These are phyloP conservation scores for Sitobion miscanthi DNA, from an alignment of 1,140 invertebrate species.

Conservation along the genomic window DNA sequence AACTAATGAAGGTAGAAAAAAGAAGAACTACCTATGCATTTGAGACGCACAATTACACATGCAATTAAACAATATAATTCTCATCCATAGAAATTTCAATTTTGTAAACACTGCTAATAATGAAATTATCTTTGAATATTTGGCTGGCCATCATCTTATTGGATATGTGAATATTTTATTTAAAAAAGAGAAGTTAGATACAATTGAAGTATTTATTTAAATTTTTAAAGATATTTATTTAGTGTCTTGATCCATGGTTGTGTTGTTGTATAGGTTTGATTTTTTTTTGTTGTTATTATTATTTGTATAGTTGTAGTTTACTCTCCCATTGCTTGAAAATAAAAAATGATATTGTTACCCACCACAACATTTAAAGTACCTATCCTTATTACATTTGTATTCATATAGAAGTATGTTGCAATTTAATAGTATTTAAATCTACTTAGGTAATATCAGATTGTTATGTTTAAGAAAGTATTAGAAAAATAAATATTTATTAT, in stretches of 20 bases:
- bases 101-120: neutral
- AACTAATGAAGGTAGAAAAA: neutral
- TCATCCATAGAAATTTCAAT: neutral
- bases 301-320: conserved; percentile 13
- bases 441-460: neutral
- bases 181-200: neutral
- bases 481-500: conserved; percentile 32
- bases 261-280: conserved; percentile 23
- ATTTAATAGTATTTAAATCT: conserved; percentile 2
- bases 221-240: neutral
- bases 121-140: neutral
- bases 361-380: neutral
- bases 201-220: neutral
- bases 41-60: neutral
- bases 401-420: neutral
- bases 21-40: neutral
- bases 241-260: neutral
- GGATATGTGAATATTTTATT: neutral
- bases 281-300: conserved; percentile 30
- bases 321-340: conserved; percentile 28
- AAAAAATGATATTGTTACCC: conserved; percentile 26
- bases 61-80: neutral
- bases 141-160: neutral
- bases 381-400: conserved; percentile 24
- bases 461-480: conserved; percentile 29